Evolutionary conservation across 2,113 vertebrate genomes (phyloP), one percentile per base, ranked within the genome.

Genomic region (Rhea americana): DNA sequence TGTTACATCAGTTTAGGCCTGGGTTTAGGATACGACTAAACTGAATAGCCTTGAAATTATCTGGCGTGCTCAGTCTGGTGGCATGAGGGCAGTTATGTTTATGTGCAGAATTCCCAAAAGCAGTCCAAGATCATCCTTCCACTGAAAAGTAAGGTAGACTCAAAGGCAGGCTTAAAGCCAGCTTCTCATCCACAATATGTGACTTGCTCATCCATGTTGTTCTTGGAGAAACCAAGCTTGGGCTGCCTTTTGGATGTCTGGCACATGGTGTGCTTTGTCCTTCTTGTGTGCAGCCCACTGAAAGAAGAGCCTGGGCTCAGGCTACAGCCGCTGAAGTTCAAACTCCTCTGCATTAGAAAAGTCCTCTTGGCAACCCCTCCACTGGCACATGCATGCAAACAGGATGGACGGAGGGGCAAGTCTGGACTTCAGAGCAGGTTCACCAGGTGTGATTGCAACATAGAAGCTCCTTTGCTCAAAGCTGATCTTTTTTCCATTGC

Each of bases 151-250:
- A 70, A 70, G 43, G 50, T 59, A 24, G 25, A 5, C 12, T 35
- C 35, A 35, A 9, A 35, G 61, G 16, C 13, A 62, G 70, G 21
- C 47, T 66, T 81, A 37, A 67, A 72, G 58, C 30, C 77, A 16
- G 9, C 8, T 73, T 85, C 18, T 62, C 28, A 41, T 58, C 24
- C 28, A 19, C 28, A 13, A 14, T 59, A 35, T 13, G 6, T 35
- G 26, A 20, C 21, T 59, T 53, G 26, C 1, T 4, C 26, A 11
- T 56, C 24, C 0, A 1, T 66, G 51, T 7, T 7, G 6, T 78
- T 55, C 72, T 86, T 82, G 76, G 11, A 78, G n/a, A 28, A 59
- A 5, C 7, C 8, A 39, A 0, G 1, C 8, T 74, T 53, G 55
- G 43, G 28, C 55, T 59, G 37, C 28, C 32, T 37, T 8, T 28